Conservation (phyloP, 2,113 vertebrate species). For the Hemiprocne comata region DNA sequence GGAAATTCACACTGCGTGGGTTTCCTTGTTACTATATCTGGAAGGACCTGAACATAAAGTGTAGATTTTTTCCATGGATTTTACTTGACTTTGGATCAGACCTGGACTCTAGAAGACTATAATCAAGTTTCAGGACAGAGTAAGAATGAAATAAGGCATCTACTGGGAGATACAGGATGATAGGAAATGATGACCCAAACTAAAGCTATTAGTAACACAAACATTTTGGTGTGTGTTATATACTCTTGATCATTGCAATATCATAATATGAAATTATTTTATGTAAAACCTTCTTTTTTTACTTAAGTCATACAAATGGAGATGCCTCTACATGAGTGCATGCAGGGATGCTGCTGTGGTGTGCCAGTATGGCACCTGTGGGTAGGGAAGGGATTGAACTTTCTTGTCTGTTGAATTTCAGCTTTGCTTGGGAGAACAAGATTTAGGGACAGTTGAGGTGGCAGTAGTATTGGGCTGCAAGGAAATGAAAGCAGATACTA, state of each 20-base stretch:
- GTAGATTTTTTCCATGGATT: neutral
- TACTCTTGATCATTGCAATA: neutral
- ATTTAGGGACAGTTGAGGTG: neutral
- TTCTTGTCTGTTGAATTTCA: neutral
- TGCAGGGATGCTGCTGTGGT: neutral
- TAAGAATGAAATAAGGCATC: neutral
- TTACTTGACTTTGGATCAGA: neutral
- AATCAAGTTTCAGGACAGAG: neutral
- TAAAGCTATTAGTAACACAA: neutral
- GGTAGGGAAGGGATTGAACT: neutral
- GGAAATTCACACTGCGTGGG: neutral
- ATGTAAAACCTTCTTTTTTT: neutral
- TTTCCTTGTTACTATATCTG: neutral
- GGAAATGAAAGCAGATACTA: neutral
- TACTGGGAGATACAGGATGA: neutral
- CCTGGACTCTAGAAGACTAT: neutral
- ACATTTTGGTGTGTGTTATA: neutral
- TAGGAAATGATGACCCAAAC: neutral
- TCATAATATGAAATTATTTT: neutral
- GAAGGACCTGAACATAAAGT: neutral
- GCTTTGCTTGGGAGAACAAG: neutral
- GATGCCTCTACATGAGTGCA: accelerated
- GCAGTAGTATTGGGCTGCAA: neutral
- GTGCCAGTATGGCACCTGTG: neutral
- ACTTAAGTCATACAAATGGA: accelerated